phyloP scores from a whole-genome alignment of 2,888 invertebrate species.

The Campoplex nolae region DNA sequence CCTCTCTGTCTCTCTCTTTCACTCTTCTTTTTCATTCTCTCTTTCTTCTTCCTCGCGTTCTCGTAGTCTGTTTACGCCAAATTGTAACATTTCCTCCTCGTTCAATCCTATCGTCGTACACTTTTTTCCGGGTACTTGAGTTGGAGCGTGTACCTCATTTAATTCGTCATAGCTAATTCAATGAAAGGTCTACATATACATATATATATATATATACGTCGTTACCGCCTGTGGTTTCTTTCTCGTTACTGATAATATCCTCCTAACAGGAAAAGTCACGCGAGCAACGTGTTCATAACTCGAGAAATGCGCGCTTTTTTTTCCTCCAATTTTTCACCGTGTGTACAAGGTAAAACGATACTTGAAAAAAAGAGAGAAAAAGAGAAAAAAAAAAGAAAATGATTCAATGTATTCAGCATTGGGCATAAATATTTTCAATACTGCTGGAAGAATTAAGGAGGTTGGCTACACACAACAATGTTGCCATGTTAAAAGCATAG shows the following conservation, averaged over 20 bases:
- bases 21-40: neutral
- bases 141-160: conserved; percentile 42
- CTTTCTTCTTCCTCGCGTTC: neutral
- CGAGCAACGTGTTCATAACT: conserved; percentile 32
- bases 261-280: conserved; percentile 52
- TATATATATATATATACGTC: neutral
- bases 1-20: neutral
- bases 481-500: too few relatives aligned
- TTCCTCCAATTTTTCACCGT: conserved; percentile 6
- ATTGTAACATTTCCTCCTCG: conserved; percentile 15
- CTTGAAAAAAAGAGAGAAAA: too few relatives aligned
- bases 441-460: neutral
- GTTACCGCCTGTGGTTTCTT: neutral
- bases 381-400: neutral
- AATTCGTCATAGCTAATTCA: conserved; percentile 63
- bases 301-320: neutral
- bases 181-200: conserved; percentile 27
- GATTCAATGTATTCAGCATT: neutral
- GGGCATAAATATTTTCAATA: neutral
- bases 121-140: conserved; percentile 43
- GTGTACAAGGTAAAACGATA: too few relatives aligned
- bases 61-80: neutral
- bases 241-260: conserved; percentile 23
- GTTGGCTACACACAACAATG: too few relatives aligned
- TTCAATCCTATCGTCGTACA: neutral